These are phyloP conservation scores for Trichonephila clavipes DNA, from an alignment of 1,140 invertebrate genomes.

Conservation along the genomic window DNA sequence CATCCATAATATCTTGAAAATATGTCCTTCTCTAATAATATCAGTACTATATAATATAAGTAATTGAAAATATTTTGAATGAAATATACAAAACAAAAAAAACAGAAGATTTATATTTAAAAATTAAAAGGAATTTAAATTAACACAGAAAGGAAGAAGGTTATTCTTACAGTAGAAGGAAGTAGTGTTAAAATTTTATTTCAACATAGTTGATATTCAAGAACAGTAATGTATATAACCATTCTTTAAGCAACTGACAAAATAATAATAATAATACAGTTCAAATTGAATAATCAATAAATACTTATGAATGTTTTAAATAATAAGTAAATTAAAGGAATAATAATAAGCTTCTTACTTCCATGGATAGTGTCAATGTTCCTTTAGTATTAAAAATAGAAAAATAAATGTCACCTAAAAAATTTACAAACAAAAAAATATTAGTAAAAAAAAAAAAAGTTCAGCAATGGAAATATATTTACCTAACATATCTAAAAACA, in stretches of 20 bases:
- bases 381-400: conserved; percentile 36
- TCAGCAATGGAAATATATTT: background rate
- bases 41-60: too few species aligned
- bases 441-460: background rate
- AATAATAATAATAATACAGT: background rate
- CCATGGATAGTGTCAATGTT: conserved; percentile 35
- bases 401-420: conserved; percentile 65
- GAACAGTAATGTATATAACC: background rate
- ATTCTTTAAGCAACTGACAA: background rate
- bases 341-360: conserved; percentile 10
- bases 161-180: too few species aligned
- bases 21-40: too few species aligned
- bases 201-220: too few species aligned
- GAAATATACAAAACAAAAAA: too few species aligned
- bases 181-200: too few species aligned
- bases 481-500: background rate
- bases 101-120: too few species aligned
- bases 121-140: too few species aligned
- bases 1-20: too few species aligned
- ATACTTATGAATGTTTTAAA: background rate
- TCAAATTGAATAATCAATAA: background rate
- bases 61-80: too few species aligned
- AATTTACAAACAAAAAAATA: background rate
- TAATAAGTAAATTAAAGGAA: background rate
- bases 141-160: too few species aligned